Percentiles rank a stretch among this genome's conserved stretches.
phyloP scores from a whole-genome alignment of 2,113 vertebrate genomes.

The Eublepharis macularius region DNA sequence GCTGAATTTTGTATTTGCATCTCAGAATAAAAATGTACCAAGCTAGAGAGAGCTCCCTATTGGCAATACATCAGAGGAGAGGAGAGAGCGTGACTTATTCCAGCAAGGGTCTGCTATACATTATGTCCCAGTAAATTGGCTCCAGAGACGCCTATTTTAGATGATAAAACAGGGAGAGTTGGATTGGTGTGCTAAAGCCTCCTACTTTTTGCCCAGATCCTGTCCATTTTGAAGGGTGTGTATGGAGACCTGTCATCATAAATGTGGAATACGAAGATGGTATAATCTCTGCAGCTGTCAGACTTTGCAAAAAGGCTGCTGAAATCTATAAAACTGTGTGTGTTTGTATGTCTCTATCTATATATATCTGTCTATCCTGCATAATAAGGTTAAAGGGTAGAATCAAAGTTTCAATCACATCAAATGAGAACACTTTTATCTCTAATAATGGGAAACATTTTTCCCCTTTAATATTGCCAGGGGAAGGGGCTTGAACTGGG shows the following conservation, averaged over 20 bases:
- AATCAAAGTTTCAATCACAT: conserved; percentile 13
- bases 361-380: too few species aligned
- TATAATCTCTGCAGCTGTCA: neutral
- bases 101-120: conserved; percentile 70
- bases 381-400: neutral
- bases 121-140: conserved; percentile 70
- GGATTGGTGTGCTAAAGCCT: conserved; percentile 46
- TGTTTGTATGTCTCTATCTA: neutral
- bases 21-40: conserved; percentile 24
- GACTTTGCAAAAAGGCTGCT: neutral
- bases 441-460: neutral
- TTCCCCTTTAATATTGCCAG: conserved; percentile 11
- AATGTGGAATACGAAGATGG: conserved; percentile 5
- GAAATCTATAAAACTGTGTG: neutral
- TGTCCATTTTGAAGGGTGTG: neutral
- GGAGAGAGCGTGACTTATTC: conserved; percentile 60
- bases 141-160: conserved; percentile 73
- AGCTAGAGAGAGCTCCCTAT: conserved; percentile 50
- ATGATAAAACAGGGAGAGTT: conserved; percentile 63
- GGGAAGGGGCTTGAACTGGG: too few species aligned
- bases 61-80: conserved; percentile 72
- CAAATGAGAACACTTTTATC: conserved; percentile 19
- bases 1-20: conserved; percentile 40
- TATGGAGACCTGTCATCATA: neutral
- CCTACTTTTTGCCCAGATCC: conserved; percentile 26